Percentiles rank a stretch among this genome's conserved stretches.
Conservation (phyloP, 2,113 vertebrate genomes). For the Spermophilus dauricus region DNA sequence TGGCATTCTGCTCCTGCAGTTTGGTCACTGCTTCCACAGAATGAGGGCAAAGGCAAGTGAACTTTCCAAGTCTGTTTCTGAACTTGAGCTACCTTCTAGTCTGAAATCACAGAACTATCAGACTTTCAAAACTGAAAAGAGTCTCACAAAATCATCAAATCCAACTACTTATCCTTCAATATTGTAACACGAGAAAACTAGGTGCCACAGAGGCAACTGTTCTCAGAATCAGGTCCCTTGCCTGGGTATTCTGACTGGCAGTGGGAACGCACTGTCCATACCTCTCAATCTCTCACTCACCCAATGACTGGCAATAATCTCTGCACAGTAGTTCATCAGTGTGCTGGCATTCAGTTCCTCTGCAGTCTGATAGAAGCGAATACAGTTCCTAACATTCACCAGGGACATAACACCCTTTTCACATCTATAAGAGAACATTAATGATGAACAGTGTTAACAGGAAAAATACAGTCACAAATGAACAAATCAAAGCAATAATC, state of each 20-base stretch:
- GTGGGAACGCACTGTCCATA: neutral
- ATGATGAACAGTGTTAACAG: neutral
- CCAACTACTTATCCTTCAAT: neutral
- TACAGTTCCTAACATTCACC: slow-evolving; percentile 98
- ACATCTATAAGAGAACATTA: slow-evolving; percentile 89
- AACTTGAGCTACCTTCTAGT: neutral
- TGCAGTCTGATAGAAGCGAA: slow-evolving; percentile 98
- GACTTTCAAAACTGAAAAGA: neutral
- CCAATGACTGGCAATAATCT: slow-evolving; percentile 99
- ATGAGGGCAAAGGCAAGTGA: neutral
- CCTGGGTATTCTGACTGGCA: neutral
- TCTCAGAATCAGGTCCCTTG: neutral
- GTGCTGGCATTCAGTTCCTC: slow-evolving; percentile 96
- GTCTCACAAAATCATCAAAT: neutral
- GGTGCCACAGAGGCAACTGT: neutral
- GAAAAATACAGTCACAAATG: neutral
- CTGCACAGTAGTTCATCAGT: slow-evolving; percentile 97
- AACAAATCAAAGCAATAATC: slow-evolving; percentile 19
- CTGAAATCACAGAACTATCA: neutral
- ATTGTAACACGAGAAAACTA: neutral
- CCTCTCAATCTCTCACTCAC: slow-evolving; percentile 87
- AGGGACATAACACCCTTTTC: slow-evolving; percentile 99
- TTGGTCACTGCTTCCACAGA: neutral
- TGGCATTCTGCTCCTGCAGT: neutral
- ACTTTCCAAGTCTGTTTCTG: neutral